Conservation (phyloP, 2,888 invertebrate genomes). For the Lampropteryx suffumata region DNA sequence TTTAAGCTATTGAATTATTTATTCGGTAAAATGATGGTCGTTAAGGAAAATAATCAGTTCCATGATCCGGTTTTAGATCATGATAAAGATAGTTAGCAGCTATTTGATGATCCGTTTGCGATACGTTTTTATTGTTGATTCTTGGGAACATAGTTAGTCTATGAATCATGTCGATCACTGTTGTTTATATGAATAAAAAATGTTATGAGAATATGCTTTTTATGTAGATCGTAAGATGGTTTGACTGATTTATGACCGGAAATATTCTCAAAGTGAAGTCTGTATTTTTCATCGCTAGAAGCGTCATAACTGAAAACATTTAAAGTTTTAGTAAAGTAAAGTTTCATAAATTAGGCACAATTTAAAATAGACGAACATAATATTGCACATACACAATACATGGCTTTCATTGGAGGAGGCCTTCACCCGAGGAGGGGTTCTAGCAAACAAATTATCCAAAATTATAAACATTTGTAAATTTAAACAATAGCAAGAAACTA, state of each 20-base stretch:
- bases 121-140: slow-evolving; percentile 32
- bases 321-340: too few species aligned
- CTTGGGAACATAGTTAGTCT: slow-evolving; percentile 31
- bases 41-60: slow-evolving; percentile 47
- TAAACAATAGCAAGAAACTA: too few species aligned
- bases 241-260: slow-evolving; percentile 20
- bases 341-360: too few species aligned
- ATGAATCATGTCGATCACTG: slow-evolving; percentile 22
- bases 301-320: background rate
- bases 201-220: slow-evolving; percentile 13
- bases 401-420: too few species aligned
- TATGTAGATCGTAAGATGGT: slow-evolving; percentile 13
- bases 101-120: slow-evolving; percentile 34
- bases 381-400: too few species aligned
- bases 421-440: too few species aligned
- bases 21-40: slow-evolving; percentile 50
- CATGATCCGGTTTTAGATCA: slow-evolving; percentile 50
- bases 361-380: too few species aligned
- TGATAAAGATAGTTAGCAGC: slow-evolving; percentile 45
- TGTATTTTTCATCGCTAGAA: slow-evolving; percentile 2
- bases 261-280: slow-evolving; percentile 1
- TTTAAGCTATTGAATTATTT: slow-evolving; percentile 57
- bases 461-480: too few species aligned
- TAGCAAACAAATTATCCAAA: too few species aligned
- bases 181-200: slow-evolving; percentile 16